These are phyloP conservation scores for Opisthograptis luteolata DNA, from an alignment of 2,888 invertebrate species.

Conservation along the genomic window DNA sequence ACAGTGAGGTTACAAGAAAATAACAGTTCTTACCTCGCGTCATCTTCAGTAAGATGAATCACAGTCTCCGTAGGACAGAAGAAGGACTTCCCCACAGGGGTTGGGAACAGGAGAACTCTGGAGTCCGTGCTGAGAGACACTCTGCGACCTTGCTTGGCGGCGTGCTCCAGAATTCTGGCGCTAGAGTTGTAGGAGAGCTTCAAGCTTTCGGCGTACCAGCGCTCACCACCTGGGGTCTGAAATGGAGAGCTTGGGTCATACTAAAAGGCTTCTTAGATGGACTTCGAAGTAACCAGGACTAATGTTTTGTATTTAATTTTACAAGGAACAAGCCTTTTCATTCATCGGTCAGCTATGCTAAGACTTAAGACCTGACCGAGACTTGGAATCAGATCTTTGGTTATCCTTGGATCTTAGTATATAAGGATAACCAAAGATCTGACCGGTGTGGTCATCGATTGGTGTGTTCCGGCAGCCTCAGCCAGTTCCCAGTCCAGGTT, in stretches of 20 bases:
- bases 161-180: slow-evolving; percentile 84
- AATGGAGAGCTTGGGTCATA: slow-evolving; percentile 38
- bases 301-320: too few species aligned
- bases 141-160: slow-evolving; percentile 81
- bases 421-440: too few species aligned
- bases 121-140: slow-evolving; percentile 83
- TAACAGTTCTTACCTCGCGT: slow-evolving; percentile 60
- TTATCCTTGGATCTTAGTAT: too few species aligned
- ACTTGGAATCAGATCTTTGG: too few species aligned
- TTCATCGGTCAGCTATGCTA: too few species aligned
- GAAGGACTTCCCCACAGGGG: slow-evolving; percentile 94
- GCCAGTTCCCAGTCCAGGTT: too few species aligned
- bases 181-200: slow-evolving; percentile 90
- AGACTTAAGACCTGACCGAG: too few species aligned
- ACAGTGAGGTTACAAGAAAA: too few species aligned
- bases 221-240: slow-evolving; percentile 94
- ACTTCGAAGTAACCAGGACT: too few species aligned
- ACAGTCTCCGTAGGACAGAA: slow-evolving; percentile 89
- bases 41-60: slow-evolving; percentile 85
- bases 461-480: too few species aligned
- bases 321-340: too few species aligned
- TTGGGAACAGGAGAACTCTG: slow-evolving; percentile 89
- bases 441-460: too few species aligned
- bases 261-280: neutral
- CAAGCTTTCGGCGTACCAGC: slow-evolving; percentile 93